A percentile compares a stretch with the other conserved stretches of the same genome.
Evolutionary conservation across 2,113 vertebrate genomes (phyloP).

Genomic region (Callipepla squamata): DNA sequence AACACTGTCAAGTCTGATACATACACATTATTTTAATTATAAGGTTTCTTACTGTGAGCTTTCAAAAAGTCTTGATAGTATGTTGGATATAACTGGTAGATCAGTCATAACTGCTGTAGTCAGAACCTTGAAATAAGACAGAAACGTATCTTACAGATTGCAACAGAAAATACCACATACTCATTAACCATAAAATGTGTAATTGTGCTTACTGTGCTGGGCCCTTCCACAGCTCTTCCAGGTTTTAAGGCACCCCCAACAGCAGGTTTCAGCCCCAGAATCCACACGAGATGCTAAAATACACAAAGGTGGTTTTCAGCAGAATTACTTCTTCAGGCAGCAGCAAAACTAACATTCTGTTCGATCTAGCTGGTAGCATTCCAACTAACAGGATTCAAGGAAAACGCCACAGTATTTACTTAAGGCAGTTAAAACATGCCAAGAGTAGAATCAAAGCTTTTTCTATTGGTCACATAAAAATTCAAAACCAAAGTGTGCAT

Average conservation of each 20-base stretch:
- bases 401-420: neutral
- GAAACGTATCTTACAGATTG: neutral
- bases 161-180: neutral
- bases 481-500: neutral
- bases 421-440: neutral
- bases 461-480: neutral
- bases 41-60: slow-evolving; percentile 93
- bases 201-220: slow-evolving; percentile 89
- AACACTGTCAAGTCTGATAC: slow-evolving; percentile 13
- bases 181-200: neutral
- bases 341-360: neutral
- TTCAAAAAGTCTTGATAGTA: slow-evolving; percentile 97
- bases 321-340: neutral
- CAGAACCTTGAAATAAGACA: slow-evolving; percentile 84
- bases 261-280: slow-evolving; percentile 94
- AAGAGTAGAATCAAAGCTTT: neutral
- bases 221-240: slow-evolving; percentile 95
- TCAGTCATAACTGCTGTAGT: slow-evolving; percentile 99
- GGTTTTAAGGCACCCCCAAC: slow-evolving; percentile 94
- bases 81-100: slow-evolving; percentile 95
- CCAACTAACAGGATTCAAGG: neutral
- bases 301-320: neutral
- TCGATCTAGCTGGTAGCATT: neutral
- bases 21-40: slow-evolving; percentile 10
- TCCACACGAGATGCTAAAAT: slow-evolving; percentile 97